Evolutionary conservation across 2,888 invertebrate genomes (phyloP), one percentile per base, ranked within the genome.

Genomic region (Steinernema hermaphroditum): DNA sequence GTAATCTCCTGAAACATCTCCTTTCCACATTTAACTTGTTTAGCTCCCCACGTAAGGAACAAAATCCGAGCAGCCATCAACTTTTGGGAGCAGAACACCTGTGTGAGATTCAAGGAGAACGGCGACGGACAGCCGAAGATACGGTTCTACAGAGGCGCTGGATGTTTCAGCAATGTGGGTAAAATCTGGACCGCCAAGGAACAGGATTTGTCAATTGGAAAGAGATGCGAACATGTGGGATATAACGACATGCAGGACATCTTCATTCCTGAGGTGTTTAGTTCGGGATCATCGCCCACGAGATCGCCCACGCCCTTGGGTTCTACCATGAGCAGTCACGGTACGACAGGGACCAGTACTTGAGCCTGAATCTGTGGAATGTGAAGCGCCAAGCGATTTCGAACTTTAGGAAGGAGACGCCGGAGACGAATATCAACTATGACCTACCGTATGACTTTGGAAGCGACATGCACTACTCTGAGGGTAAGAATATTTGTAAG

Each of bases 221-320:
- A 72, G 8, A 83, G 83, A 1, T 84, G 85, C 71, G 83, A 83
- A 71, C 76, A 77, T 62, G 83, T 83, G 27, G 57, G 74, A 70
- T 12, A 8, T 50, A 6, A 2, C 2, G 29, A 29, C n/a, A 43
- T 27, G 19, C 29, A 68, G 24, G 37, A 62, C 16, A 19, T 16
- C 19, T 74, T 79, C 19, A n/a, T n/a, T n/a, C n/a, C n/a, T n/a
- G n/a, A n/a, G n/a, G n/a, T n/a, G n/a, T n/a, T n/a, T 72, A 85
- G 85, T 75, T 85, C 19, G 85, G 85, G 14, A 83, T 85, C 37
- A 81, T 82, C 1, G 80, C 83, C 1, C 85, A 85, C 72, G 85
- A 85, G 69, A 72, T 85, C 41, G 85, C 79, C 69, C 85, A 85
- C 74, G 80, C 84, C 4, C 73, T 85, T 19, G 81, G 72, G 1